Percentiles rank a stretch among this genome's conserved stretches.
phyloP scores from a whole-genome alignment of 2,888 invertebrate species.

The Cantharis nigra region DNA sequence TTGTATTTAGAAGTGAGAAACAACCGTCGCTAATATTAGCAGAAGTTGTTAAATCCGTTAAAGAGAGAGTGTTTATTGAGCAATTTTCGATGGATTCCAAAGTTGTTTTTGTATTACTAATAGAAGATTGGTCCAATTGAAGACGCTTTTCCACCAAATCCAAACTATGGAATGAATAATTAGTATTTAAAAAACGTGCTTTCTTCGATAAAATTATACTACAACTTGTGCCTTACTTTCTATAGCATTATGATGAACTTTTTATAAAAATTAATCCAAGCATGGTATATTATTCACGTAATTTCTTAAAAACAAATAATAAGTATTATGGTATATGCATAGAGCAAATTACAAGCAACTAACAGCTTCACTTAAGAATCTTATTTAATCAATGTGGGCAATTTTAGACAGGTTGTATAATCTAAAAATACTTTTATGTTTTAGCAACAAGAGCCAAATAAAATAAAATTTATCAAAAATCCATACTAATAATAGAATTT shows the following conservation, averaged over 20 bases:
- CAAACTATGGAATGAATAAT: constrained; percentile 36
- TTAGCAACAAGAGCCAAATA: constrained; percentile 17
- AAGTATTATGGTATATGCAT: not conserved
- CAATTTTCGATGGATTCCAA: constrained; percentile 27
- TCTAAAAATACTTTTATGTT: constrained; percentile 27
- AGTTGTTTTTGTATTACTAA: constrained; percentile 22
- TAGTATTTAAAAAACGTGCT: not conserved
- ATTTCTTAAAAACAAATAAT: not conserved
- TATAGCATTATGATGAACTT: not conserved
- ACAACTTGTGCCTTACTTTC: not conserved
- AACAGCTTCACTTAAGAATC: constrained; percentile 17
- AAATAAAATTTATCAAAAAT: not conserved
- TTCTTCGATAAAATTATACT: not conserved
- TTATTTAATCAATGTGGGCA: constrained; percentile 13
- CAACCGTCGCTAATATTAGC: constrained; percentile 43
- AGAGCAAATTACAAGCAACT: constrained; percentile 13
- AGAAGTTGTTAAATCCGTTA: constrained; percentile 51
- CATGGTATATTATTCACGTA: not conserved
- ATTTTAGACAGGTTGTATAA: constrained; percentile 26
- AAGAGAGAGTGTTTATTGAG: constrained; percentile 31
- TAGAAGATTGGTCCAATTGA: constrained; percentile 31
- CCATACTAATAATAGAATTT: not conserved
- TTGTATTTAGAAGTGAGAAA: constrained; percentile 54
- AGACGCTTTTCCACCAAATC: constrained; percentile 41
- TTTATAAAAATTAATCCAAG: not conserved